phyloP scores from a whole-genome alignment of 1,140 invertebrate species.

The Brachionus sp. region DNA sequence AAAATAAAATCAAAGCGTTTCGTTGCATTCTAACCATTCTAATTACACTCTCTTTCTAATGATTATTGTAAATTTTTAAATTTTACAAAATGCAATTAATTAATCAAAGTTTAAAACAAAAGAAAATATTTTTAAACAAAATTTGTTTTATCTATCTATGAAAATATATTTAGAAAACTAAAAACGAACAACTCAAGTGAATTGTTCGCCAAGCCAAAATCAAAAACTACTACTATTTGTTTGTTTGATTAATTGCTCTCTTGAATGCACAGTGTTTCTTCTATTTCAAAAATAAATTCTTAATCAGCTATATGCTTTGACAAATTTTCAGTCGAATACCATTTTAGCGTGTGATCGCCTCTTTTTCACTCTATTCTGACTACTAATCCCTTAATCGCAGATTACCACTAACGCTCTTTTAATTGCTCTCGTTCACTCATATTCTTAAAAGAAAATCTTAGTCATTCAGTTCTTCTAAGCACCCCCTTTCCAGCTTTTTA shows the following conservation, averaged over 20 bases:
- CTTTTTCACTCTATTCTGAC: neutral
- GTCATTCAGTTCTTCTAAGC: no score
- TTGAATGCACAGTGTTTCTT: neutral
- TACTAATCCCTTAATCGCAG: neutral
- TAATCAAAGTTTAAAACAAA: constrained; percentile 26
- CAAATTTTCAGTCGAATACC: neutral
- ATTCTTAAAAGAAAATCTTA: no score
- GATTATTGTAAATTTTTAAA: constrained; percentile 3
- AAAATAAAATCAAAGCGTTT: neutral
- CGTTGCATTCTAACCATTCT: neutral
- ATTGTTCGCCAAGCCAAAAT: neutral
- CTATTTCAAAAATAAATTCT: neutral
- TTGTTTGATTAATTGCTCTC: constrained; percentile 39
- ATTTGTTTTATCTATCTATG: neutral
- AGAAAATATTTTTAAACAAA: neutral
- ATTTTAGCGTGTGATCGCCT: neutral
- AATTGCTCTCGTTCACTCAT: no score
- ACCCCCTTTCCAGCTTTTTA: no score
- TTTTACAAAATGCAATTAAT: constrained; percentile 38
- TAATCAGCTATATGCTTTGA: constrained; percentile 8
- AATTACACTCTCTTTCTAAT: neutral
- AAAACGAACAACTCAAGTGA: constrained; percentile 19
- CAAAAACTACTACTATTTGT: neutral
- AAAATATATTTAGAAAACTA: no score
- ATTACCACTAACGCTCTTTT: neutral